Conservation (phyloP, 2,797 vertebrate genomes). For the Cottoperca gobio region DNA sequence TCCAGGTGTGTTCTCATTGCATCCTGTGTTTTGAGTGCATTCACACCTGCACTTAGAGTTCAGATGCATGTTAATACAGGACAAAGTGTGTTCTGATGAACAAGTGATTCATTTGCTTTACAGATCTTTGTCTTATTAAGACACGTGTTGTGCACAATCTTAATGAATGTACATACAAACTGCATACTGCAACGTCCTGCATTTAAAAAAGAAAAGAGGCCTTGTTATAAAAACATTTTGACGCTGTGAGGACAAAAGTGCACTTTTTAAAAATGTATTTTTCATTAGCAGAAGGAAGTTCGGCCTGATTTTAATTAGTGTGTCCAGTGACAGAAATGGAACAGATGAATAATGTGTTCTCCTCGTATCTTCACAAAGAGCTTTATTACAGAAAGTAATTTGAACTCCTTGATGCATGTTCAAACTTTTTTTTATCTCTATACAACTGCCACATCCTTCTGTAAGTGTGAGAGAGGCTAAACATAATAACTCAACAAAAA, state of each 20-base stretch:
- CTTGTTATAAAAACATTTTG: not conserved
- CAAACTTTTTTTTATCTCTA: conserved; percentile 9
- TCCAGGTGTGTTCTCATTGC: too few relatives aligned
- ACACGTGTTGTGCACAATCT: not conserved
- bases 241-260: not conserved
- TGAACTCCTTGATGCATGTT: conserved; percentile 8
- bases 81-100: not conserved
- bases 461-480: not conserved
- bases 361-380: conserved; percentile 20
- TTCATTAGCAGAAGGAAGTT: conserved; percentile 2
- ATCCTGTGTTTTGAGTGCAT: too few relatives aligned
- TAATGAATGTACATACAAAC: not conserved
- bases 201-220: conserved; percentile 3
- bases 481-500: conserved; percentile 1
- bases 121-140: not conserved
- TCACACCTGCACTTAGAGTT: too few relatives aligned
- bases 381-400: conserved; percentile 20
- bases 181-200: not conserved
- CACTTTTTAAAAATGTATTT: conserved; percentile 18
- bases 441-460: conserved; percentile 5
- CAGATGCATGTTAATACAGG: too few relatives aligned
- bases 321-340: conserved; percentile 17
- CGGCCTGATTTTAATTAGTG: conserved; percentile 25
- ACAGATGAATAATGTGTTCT: conserved; percentile 20
- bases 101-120: conserved; percentile 8